Evolutionary conservation across 2,888 invertebrate genomes (phyloP), one percentile per base, ranked within the genome.

Genomic region (Platycheirus rosarum): DNA sequence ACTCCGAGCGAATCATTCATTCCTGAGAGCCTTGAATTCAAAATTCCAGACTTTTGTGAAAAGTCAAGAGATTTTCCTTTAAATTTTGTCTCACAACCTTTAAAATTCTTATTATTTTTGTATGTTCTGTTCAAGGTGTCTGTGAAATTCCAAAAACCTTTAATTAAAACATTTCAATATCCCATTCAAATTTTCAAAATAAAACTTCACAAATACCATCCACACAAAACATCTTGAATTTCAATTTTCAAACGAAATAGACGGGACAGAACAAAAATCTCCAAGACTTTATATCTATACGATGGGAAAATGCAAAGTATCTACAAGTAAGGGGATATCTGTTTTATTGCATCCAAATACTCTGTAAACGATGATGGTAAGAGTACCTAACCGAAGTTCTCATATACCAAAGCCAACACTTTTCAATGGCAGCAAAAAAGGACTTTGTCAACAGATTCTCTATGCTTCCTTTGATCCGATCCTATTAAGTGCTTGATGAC

Each of bases 401-500:
- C 14, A 40, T 18, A 57, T 37, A 37, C 18, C 40, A 46, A 18
- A 53, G 18, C 18, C 53, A 66, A 29, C 20, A 65, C 13, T 8
- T 8, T 49, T 20, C 14, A 32, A 49, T 16, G 63, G 13, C 18
- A 23, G 16, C 14, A 51, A 44, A 23, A 40, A 71, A 76, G 71
- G 51, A n/a, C 60, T 71, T 29, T 51, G 42, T 71, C 77, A 42
- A 57, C 71, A 65, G 65, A 71, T 77, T 77, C 48, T 42, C 51
- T 51, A 5, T 23, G 55, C 11, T 42, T 20, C 8, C 40, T 55
- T 49, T 55, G 48, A 48, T 63, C 42, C 13, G 26, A 51, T 71
- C 65, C 65, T 60, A 71, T 65, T 65, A 77, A 71, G 49, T 65
- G 65, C 18, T 49, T 57, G 57, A 77, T 71, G 71, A 60, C 71